Conservation (phyloP, 2,113 vertebrate genomes). For the Sterrhoptilus dennistouni region DNA sequence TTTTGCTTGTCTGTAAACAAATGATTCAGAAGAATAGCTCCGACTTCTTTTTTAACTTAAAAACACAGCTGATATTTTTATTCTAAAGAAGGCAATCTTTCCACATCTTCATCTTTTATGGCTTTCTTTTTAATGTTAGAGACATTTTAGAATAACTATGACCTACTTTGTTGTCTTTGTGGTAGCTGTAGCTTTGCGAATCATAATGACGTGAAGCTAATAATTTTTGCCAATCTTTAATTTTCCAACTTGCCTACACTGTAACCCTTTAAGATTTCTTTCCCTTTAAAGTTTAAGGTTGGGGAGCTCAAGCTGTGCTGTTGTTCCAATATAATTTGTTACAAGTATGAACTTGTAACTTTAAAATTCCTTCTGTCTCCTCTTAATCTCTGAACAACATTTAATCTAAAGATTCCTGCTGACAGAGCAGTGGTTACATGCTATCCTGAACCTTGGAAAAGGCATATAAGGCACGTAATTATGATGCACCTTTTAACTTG, state of each 20-base stretch:
- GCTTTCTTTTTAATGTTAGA: neutral
- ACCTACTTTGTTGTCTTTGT: neutral
- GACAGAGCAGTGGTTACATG: neutral
- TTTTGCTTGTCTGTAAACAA: neutral
- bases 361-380: neutral
- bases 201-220: neutral
- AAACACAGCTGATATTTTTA: neutral
- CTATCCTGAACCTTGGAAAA: neutral
- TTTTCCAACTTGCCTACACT: neutral
- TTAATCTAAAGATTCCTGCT: neutral
- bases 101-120: neutral
- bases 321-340: neutral
- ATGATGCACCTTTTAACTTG: neutral
- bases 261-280: neutral
- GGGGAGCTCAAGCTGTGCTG: neutral
- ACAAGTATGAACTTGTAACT: neutral
- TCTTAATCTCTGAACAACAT: neutral
- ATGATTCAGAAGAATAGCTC: neutral
- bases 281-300: neutral
- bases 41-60: neutral
- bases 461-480: neutral
- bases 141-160: neutral
- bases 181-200: neutral
- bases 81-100: neutral
- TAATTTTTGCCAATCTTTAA: neutral